These are phyloP conservation scores for Polyergus mexicanus DNA, from an alignment of 1,140 invertebrate genomes.

Conservation along the genomic window DNA sequence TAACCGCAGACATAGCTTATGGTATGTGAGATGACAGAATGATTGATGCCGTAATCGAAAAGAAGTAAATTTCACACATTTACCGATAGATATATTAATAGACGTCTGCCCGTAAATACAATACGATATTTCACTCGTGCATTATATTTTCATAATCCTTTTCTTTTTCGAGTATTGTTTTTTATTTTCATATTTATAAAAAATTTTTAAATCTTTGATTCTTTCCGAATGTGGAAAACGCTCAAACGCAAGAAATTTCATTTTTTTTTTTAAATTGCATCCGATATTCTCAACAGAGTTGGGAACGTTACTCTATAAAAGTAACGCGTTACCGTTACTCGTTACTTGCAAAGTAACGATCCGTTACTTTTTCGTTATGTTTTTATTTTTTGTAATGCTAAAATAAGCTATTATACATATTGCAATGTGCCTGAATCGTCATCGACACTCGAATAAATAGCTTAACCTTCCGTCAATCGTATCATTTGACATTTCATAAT, in stretches of 20 bases:
- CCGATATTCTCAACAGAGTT: not conserved
- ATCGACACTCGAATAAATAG: not conserved
- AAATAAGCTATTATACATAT: too few species aligned
- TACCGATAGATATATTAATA: constrained; percentile 22
- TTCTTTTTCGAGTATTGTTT: not conserved
- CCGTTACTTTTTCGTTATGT: too few species aligned
- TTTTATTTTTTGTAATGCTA: too few species aligned
- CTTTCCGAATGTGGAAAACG: not conserved
- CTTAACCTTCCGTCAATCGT: not conserved
- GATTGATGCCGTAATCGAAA: constrained; percentile 56
- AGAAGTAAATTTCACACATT: constrained; percentile 35
- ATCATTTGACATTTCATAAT: not conserved
- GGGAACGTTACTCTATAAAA: too few species aligned
- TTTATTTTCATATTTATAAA: constrained; percentile 15
- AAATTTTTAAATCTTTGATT: not conserved
- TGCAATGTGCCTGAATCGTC: not conserved
- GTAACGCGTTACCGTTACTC: too few species aligned
- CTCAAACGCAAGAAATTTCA: not conserved
- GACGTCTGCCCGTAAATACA: constrained; percentile 26
- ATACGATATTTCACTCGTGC: constrained; percentile 12
- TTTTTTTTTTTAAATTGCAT: not conserved
- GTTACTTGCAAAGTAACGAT: too few species aligned
- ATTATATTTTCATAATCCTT: not conserved
- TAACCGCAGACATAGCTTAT: constrained; percentile 33
- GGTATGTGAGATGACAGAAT: constrained; percentile 45